These are phyloP conservation scores for Brotogeris chrysoptera DNA, from an alignment of 2,797 vertebrate species.

Conservation along the genomic window DNA sequence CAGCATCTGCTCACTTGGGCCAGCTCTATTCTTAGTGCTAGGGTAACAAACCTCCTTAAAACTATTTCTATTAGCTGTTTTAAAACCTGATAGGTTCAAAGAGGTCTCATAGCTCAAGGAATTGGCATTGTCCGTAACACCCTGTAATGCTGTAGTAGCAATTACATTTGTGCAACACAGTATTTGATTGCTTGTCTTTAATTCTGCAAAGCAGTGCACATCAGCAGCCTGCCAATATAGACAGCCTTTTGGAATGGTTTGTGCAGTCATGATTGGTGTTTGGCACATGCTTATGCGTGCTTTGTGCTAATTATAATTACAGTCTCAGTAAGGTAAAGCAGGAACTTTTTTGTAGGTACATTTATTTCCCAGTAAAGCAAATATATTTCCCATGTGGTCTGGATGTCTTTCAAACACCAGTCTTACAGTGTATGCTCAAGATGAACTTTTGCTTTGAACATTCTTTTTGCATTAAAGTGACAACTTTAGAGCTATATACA, in stretches of 20 bases:
- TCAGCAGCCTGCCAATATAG: slow-evolving; percentile 29
- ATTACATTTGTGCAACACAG: slow-evolving; percentile 35
- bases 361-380: slow-evolving; percentile 31
- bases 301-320: slow-evolving; percentile 61
- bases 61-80: not conserved
- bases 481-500: not conserved
- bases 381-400: not conserved
- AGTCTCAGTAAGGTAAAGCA: slow-evolving; percentile 36
- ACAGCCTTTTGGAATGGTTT: not conserved
- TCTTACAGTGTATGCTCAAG: not conserved
- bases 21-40: not conserved
- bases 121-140: not conserved
- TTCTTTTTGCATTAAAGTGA: not conserved
- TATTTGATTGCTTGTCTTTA: slow-evolving; percentile 47
- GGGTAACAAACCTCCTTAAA: not conserved
- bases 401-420: slow-evolving; percentile 4
- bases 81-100: not conserved
- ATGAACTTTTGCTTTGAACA: not conserved
- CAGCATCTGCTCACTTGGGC: not conserved
- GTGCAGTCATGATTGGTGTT: not conserved
- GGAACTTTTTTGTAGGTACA: not conserved
- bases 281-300: slow-evolving; percentile 21
- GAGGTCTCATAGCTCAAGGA: not conserved
- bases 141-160: not conserved
- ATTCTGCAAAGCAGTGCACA: slow-evolving; percentile 46